These are phyloP conservation scores for Cryptotis parvus DNA, from an alignment of 2,113 vertebrate species.

Conservation along the genomic window DNA sequence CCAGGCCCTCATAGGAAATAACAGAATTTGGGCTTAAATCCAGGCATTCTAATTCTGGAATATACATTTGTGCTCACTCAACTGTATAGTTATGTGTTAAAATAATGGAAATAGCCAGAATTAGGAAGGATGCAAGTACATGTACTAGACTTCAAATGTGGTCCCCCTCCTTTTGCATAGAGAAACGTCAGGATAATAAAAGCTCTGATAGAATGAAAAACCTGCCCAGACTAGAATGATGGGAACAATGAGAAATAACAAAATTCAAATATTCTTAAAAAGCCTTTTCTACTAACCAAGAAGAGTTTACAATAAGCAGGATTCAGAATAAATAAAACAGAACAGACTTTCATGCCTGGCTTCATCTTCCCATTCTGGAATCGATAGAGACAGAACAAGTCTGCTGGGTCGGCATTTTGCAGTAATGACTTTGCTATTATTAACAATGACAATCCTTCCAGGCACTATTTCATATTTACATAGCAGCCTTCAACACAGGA, in stretches of 20 bases:
- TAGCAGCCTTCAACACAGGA: conserved; percentile 56
- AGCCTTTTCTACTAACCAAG: conserved; percentile 15
- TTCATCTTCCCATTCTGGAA: conserved; percentile 32
- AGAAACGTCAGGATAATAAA: neutral
- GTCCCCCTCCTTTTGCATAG: neutral
- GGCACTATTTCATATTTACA: conserved; percentile 63
- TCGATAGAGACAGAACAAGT: neutral
- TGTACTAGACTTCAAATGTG: neutral
- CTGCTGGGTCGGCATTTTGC: conserved; percentile 44
- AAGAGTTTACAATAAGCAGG: conserved; percentile 26
- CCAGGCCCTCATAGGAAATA: neutral
- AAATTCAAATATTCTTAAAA: conserved; percentile 34
- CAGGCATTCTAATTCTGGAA: neutral
- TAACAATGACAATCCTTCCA: conserved; percentile 62
- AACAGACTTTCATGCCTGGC: neutral
- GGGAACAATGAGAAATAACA: neutral
- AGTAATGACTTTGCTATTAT: conserved; percentile 67
- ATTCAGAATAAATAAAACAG: conserved; percentile 17
- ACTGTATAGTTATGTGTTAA: neutral
- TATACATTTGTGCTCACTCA: neutral
- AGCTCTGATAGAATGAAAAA: neutral
- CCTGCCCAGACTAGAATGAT: neutral
- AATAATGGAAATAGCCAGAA: neutral
- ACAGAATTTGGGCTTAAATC: neutral
- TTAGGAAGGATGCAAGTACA: neutral